Percentiles rank a stretch among this genome's conserved stretches.
Conservation (phyloP, 2,888 invertebrate genomes). For the Camponotus fellah region DNA sequence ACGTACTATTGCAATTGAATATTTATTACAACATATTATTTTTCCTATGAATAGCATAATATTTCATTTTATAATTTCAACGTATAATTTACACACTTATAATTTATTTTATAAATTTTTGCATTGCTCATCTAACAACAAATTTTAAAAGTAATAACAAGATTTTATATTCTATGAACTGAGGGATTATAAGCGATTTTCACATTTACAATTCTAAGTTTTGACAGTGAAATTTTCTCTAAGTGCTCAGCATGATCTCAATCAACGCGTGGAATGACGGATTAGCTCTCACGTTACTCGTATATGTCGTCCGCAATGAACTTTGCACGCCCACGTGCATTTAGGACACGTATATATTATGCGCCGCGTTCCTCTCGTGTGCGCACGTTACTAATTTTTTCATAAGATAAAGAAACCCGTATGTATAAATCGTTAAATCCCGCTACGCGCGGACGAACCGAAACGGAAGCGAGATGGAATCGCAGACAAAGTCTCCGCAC, state of each 20-base stretch:
- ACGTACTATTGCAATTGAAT: background rate
- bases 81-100: background rate
- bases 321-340: constrained; percentile 25
- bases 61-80: background rate
- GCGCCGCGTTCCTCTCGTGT: background rate
- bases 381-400: constrained; percentile 22
- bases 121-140: background rate
- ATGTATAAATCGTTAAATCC: constrained; percentile 26
- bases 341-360: background rate
- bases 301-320: constrained; percentile 58
- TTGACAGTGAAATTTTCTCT: background rate
- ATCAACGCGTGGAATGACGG: constrained; percentile 36
- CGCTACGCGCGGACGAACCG: constrained; percentile 22
- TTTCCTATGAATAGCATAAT: background rate
- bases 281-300: constrained; percentile 71
- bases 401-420: constrained; percentile 21
- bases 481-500: constrained; percentile 46
- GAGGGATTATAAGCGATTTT: background rate
- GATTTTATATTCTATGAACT: background rate
- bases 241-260: background rate
- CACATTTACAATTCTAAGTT: background rate
- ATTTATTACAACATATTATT: background rate
- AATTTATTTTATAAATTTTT: background rate
- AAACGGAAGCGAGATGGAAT: constrained; percentile 47
- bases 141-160: background rate